Evolutionary conservation across 1,140 invertebrate species (phyloP).

Genomic region (Caenorhabditis brenneri): DNA sequence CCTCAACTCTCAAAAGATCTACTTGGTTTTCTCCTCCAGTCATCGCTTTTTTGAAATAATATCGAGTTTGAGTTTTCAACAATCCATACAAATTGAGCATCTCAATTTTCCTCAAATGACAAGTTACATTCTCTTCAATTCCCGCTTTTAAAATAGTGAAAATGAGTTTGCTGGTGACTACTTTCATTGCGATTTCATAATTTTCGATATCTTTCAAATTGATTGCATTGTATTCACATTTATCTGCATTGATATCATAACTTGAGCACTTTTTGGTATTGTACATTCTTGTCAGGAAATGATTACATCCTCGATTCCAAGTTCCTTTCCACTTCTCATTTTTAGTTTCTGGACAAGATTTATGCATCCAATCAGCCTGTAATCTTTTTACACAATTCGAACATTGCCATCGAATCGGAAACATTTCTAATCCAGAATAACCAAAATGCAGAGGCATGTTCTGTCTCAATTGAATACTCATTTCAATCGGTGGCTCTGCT

Average conservation of each 20-base stretch:
- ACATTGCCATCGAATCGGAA: conserved; percentile 29
- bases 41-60: not conserved
- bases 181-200: not conserved
- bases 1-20: too few species aligned
- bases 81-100: not conserved
- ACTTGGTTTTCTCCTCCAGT: not conserved
- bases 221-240: conserved; percentile 10
- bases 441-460: not conserved
- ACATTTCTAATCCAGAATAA: not conserved
- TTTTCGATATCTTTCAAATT: not conserved
- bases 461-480: not conserved
- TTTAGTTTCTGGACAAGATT: not conserved
- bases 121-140: too few species aligned
- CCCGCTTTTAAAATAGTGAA: not conserved
- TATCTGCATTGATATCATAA: not conserved
- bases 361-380: not conserved
- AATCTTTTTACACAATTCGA: not conserved
- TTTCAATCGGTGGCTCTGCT: not conserved
- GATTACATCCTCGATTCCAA: conserved; percentile 25
- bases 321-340: not conserved
- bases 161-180: not conserved
- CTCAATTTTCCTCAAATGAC: not conserved
- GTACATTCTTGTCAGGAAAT: not conserved
- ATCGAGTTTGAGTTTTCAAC: not conserved
- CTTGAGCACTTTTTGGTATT: not conserved